Evolutionary conservation across 2,113 vertebrate species (phyloP).

Genomic region (Carassius gibelio): DNA sequence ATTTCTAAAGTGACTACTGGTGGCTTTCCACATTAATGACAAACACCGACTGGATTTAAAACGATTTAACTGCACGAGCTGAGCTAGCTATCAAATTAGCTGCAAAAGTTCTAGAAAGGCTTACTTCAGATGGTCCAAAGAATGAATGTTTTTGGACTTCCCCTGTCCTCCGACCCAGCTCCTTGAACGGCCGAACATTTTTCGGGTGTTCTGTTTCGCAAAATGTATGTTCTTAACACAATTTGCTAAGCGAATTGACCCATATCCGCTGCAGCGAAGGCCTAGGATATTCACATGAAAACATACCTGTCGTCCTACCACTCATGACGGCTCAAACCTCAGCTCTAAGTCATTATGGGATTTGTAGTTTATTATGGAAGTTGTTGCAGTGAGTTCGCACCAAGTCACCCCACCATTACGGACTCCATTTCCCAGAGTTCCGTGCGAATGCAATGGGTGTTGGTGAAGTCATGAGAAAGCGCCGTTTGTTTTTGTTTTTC

Average conservation of each 20-base stretch:
- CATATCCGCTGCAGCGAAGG: constrained; percentile 60
- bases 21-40: neutral
- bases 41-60: neutral
- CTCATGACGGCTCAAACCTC: constrained; percentile 4
- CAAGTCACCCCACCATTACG: too few relatives aligned
- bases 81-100: constrained; percentile 53
- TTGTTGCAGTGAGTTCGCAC: fast-evolving
- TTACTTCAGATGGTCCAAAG: constrained; percentile 96
- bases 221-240: constrained; percentile 32
- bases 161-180: constrained; percentile 94
- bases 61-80: constrained; percentile 1
- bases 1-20: neutral
- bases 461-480: constrained; percentile 19
- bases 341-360: neutral
- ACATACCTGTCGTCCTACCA: constrained; percentile 26
- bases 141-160: constrained; percentile 89
- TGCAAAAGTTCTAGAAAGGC: constrained; percentile 56
- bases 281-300: constrained; percentile 3
- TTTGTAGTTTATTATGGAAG: constrained; percentile 40
- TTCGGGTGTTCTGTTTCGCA: constrained; percentile 41
- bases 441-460: neutral
- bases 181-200: constrained; percentile 93
- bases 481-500: constrained; percentile 54
- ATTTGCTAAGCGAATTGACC: constrained; percentile 49
- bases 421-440: constrained; percentile 32